Evolutionary conservation across 2,888 invertebrate species (phyloP).

Genomic region (Caenorhabditis imperialis): DNA sequence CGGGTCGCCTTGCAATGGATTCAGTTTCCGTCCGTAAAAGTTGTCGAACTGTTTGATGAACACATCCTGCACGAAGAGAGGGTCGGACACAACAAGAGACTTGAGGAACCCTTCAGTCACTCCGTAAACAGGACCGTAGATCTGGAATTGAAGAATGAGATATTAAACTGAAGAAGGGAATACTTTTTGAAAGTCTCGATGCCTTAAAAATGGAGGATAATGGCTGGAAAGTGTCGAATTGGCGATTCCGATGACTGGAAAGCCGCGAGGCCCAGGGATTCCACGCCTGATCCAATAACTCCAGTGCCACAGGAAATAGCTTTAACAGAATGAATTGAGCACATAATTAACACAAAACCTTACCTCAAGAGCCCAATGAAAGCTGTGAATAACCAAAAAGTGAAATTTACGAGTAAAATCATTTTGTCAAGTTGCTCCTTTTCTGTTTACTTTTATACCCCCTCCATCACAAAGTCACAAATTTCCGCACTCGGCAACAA

Average conservation of each 20-base stretch:
- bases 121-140: conserved; percentile 60
- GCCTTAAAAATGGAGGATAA: conserved; percentile 23
- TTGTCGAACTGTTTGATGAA: conserved; percentile 79
- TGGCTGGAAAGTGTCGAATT: conserved; percentile 5
- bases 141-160: too few species aligned
- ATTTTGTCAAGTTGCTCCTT: background rate
- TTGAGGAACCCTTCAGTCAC: conserved; percentile 63
- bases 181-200: conserved; percentile 65
- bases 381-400: background rate
- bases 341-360: background rate
- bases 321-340: conserved; percentile 26
- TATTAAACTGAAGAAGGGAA: too few species aligned
- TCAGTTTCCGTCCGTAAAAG: conserved; percentile 79
- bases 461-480: conserved; percentile 8
- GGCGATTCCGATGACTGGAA: conserved; percentile 52
- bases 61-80: conserved; percentile 79
- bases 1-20: conserved; percentile 56
- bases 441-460: conserved; percentile 4
- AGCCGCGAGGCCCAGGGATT: conserved; percentile 55
- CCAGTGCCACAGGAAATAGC: conserved; percentile 49
- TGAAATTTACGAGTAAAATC: background rate
- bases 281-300: conserved; percentile 58
- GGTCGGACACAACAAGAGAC: conserved; percentile 79
- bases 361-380: conserved; percentile 1
- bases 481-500: conserved; percentile 1